phyloP scores from a whole-genome alignment of 2,113 vertebrate genomes.

The Eudorcas thomsonii region DNA sequence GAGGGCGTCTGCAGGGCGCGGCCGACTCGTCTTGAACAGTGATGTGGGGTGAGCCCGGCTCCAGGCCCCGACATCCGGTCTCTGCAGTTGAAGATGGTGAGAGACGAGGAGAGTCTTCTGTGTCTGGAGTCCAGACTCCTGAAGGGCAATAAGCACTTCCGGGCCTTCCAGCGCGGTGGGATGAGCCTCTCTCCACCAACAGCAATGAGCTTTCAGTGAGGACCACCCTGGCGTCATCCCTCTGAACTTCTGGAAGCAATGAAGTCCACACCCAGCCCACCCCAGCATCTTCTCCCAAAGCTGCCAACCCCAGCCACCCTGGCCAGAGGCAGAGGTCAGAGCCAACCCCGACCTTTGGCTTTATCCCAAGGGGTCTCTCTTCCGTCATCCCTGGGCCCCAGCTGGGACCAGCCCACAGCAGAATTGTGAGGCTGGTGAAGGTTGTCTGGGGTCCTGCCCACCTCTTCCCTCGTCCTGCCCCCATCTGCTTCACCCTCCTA shows the following conservation, averaged over 20 bases:
- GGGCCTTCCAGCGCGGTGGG: not conserved
- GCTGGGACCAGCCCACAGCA: not conserved
- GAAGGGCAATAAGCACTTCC: accelerated
- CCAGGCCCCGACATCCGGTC: accelerated
- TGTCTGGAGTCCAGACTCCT: not conserved
- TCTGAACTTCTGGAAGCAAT: not conserved
- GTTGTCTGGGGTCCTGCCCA: not conserved
- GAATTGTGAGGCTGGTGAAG: not conserved
- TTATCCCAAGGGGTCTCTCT: not conserved
- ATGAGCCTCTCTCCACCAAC: too few species aligned
- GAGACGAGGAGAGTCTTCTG: not conserved
- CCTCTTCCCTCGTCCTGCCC: not conserved
- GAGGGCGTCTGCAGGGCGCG: accelerated
- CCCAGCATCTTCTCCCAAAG: not conserved
- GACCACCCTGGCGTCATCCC: accelerated
- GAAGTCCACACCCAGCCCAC: too few species aligned
- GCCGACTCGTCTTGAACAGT: not conserved
- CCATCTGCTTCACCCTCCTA: not conserved
- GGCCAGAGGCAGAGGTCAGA: not conserved
- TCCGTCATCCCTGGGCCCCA: not conserved
- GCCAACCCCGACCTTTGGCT: not conserved
- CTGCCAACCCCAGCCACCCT: not conserved
- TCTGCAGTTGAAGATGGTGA: accelerated
- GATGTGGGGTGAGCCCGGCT: not conserved
- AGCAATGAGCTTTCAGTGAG: not conserved